Evolutionary conservation across 2,113 vertebrate species (phyloP).

Genomic region (Mus spicilegus): DNA sequence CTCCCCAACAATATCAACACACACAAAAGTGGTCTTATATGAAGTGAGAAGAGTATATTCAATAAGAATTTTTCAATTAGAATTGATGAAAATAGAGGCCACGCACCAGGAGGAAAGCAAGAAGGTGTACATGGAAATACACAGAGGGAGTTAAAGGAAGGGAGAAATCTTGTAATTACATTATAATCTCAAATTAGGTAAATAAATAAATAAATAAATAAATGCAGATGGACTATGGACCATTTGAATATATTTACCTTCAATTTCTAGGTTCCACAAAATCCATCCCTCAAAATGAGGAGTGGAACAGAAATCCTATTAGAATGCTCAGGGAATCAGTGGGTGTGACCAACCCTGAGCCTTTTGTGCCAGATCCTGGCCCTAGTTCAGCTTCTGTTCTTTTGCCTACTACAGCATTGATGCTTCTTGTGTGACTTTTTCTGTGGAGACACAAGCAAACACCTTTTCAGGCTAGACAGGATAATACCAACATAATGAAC

Average conservation of each 20-base stretch:
- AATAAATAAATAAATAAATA: background rate
- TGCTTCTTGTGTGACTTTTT: background rate
- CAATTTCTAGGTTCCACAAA: background rate
- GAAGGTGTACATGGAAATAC: background rate
- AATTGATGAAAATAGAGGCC: background rate
- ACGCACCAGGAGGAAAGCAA: too few species aligned
- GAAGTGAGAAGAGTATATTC: background rate
- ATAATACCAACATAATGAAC: background rate
- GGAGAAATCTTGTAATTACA: background rate
- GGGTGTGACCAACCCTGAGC: too few species aligned
- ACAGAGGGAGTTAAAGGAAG: too few species aligned
- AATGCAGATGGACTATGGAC: too few species aligned
- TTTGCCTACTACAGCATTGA: background rate
- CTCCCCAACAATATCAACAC: too few species aligned
- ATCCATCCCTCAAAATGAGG: background rate
- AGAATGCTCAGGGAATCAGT: accelerated
- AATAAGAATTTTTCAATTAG: background rate
- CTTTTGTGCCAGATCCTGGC: background rate
- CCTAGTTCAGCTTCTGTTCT: too few species aligned
- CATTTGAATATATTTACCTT: background rate
- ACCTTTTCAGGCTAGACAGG: background rate
- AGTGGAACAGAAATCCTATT: background rate
- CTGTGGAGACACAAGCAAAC: background rate
- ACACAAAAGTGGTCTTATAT: background rate
- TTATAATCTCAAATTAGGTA: background rate